Conservation (phyloP, 2,797 vertebrate genomes). For the Acanthurus tractus region DNA sequence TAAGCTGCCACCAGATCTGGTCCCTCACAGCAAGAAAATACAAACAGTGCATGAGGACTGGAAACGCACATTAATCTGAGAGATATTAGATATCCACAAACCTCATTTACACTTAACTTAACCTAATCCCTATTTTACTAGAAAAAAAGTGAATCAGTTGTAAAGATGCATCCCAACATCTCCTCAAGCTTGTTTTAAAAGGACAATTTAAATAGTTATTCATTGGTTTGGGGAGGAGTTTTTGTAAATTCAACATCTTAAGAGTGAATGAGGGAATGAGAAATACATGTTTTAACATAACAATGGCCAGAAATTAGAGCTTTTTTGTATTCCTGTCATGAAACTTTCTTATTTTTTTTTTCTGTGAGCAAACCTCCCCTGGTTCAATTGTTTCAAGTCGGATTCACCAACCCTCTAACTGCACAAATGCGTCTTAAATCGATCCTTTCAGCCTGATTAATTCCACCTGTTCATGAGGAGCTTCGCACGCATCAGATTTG, state of each 20-base stretch:
- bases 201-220: background rate
- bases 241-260: background rate
- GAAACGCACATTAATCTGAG: background rate
- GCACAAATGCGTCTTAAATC: background rate
- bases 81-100: background rate
- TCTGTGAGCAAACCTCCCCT: background rate
- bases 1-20: constrained; percentile 16
- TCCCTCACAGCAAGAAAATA: constrained; percentile 1
- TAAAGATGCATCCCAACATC: background rate
- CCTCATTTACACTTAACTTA: background rate
- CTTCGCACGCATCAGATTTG: background rate
- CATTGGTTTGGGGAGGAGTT: background rate
- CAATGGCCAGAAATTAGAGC: background rate
- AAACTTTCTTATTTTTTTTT: background rate
- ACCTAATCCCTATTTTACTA: background rate
- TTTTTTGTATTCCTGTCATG: background rate
- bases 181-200: background rate
- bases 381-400: background rate
- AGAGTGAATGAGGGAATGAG: background rate
- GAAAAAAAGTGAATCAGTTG: background rate
- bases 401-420: background rate
- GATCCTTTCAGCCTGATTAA: background rate
- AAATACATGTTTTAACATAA: background rate
- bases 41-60: constrained; percentile 1
- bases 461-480: background rate